Evolutionary conservation across 92 coral and sea anemone species (phyloP).

Genomic region (Zoanthus sansibaricus): DNA sequence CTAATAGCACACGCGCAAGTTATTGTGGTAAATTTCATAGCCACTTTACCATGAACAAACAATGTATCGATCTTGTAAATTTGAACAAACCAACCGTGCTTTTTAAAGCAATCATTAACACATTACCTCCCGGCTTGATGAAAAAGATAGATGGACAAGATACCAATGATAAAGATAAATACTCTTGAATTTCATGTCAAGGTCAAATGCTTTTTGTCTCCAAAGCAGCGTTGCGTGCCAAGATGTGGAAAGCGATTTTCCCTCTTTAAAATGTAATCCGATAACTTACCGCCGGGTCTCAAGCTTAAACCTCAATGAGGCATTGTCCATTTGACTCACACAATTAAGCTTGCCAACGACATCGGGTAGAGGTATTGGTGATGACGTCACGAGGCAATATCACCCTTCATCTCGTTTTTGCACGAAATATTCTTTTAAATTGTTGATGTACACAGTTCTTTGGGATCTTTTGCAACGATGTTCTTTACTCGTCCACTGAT

Average conservation of each 20-base stretch:
- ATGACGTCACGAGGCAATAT: conserved; percentile 38
- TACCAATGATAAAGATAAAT: not conserved
- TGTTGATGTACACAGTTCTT: not conserved
- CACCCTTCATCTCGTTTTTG: not conserved
- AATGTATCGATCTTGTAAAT: not conserved
- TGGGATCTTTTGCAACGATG: not conserved
- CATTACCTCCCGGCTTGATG: conserved; percentile 48
- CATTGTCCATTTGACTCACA: conserved; percentile 23
- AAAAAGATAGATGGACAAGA: conserved; percentile 39
- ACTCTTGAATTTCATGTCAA: conserved; percentile 29
- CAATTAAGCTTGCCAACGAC: conserved; percentile 28
- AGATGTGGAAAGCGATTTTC: conserved; percentile 32
- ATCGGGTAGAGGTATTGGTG: not conserved
- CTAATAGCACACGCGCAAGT: conserved; percentile 8
- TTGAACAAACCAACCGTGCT: conserved; percentile 27
- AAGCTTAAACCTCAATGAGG: conserved; percentile 25
- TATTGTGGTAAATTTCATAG: not conserved
- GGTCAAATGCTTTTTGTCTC: conserved; percentile 33
- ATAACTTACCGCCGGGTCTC: conserved; percentile 25
- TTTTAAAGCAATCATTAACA: conserved; percentile 13
- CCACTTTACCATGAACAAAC: not conserved
- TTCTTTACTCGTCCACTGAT: not conserved
- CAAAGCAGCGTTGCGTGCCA: conserved; percentile 34
- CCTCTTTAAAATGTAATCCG: conserved; percentile 48
- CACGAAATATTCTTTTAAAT: not conserved